Evolutionary conservation across 1,140 invertebrate genomes (phyloP).

Genomic region (Drosophila bocki): DNA sequence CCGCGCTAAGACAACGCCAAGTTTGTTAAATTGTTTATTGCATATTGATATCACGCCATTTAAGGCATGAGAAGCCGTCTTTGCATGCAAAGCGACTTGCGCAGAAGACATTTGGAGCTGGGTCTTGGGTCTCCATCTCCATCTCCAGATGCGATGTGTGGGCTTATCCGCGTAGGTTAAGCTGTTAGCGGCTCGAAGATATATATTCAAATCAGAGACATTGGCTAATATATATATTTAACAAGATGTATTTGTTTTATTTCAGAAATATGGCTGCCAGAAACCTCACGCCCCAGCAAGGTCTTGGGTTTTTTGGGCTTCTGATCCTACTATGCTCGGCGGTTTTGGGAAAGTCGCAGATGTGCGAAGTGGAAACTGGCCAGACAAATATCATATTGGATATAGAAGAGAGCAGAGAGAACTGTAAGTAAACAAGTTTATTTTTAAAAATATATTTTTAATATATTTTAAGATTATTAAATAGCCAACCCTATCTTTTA

Average conservation of each 20-base stretch:
- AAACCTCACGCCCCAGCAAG: slow-evolving; percentile 32
- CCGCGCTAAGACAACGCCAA: slow-evolving; percentile 71
- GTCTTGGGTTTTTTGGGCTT: slow-evolving; percentile 47
- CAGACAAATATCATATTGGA: slow-evolving; percentile 95
- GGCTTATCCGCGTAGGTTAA: slow-evolving; percentile 37
- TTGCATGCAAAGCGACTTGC: slow-evolving; percentile 61
- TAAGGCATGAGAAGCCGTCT: slow-evolving; percentile 70
- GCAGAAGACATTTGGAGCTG: slow-evolving; percentile 51
- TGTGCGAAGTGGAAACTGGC: slow-evolving; percentile 90
- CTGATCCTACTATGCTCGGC: slow-evolving; percentile 63
- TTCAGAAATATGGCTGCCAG: slow-evolving; percentile 63
- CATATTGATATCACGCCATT: slow-evolving; percentile 81
- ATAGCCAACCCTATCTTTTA: not conserved
- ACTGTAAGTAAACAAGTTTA: slow-evolving; percentile 88
- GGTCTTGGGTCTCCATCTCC: slow-evolving; percentile 7
- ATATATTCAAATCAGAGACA: slow-evolving; percentile 28
- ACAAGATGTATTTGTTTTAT: slow-evolving; percentile 32
- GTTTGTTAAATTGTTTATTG: slow-evolving; percentile 82
- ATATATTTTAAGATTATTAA: not conserved
- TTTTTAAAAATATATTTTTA: too few relatives aligned
- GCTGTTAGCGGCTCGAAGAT: slow-evolving; percentile 12
- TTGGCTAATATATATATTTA: slow-evolving; percentile 22
- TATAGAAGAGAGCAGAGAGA: slow-evolving; percentile 94
- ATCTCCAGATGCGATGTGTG: slow-evolving; percentile 13
- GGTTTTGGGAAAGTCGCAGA: slow-evolving; percentile 80